A percentile compares a stretch with the other conserved stretches of the same genome.
phyloP scores from a whole-genome alignment of 2,888 invertebrate genomes.

The Salpingus planirostris region DNA sequence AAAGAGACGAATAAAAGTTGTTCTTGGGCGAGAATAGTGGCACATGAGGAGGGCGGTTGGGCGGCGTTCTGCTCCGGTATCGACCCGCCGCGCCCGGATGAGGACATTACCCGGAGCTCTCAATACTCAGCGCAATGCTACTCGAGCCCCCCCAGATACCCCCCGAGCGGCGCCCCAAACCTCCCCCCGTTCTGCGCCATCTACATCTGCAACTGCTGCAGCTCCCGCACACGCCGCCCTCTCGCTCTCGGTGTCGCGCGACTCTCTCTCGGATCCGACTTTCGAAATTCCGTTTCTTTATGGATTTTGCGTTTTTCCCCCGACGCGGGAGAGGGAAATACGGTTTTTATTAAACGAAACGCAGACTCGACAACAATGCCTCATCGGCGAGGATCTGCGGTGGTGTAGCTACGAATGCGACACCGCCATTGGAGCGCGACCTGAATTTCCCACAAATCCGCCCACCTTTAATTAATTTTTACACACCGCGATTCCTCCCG shows the following conservation, averaged over 20 bases:
- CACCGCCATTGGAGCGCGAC: no score
- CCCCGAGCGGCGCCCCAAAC: conserved; percentile 21
- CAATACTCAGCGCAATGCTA: conserved; percentile 37
- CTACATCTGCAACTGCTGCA: conserved; percentile 18
- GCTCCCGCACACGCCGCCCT: conserved; percentile 14
- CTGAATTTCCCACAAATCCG: no score
- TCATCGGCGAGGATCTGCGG: no score
- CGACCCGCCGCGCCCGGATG: conserved; percentile 38
- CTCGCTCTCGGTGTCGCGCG: conserved; percentile 14
- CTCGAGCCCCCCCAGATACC: conserved; percentile 24
- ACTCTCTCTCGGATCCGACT: conserved; percentile 5
- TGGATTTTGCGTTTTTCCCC: no score
- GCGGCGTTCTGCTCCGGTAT: conserved; percentile 32
- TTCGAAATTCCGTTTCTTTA: no score
- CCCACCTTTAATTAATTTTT: no score
- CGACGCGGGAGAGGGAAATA: no score
- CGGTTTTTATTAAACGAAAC: no score
- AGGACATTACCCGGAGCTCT: conserved; percentile 43
- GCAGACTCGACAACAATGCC: no score
- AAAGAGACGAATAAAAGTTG: conserved; percentile 16
- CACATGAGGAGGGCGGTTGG: conserved; percentile 34
- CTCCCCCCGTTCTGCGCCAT: conserved; percentile 20
- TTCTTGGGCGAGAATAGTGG: conserved; percentile 29
- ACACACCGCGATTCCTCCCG: no score
- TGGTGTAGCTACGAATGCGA: no score